phyloP scores from a whole-genome alignment of 2,113 vertebrate genomes.

The Upupa epops region DNA sequence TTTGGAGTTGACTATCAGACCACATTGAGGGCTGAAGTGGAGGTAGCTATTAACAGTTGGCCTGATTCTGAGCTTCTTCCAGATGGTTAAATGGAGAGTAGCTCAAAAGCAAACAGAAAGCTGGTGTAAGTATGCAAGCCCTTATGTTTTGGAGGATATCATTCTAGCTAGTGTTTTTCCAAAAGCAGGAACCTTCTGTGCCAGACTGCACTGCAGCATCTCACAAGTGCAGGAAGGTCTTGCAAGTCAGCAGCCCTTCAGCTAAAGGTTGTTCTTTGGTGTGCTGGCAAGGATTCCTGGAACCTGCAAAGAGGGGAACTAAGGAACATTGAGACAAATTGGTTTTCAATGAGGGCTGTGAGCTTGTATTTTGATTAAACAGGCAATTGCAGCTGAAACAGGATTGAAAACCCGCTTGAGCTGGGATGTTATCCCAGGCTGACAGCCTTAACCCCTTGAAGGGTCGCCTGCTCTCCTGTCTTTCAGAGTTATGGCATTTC shows the following conservation, averaged over 20 bases:
- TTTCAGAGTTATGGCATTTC: slow-evolving; percentile 76
- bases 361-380: slow-evolving; percentile 19
- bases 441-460: slow-evolving; percentile 27
- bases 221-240: slow-evolving; percentile 2
- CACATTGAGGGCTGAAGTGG: neutral
- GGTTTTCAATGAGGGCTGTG: neutral
- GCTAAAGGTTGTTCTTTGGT: slow-evolving; percentile 9
- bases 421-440: neutral
- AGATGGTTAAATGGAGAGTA: neutral
- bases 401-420: neutral
- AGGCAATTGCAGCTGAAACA: slow-evolving; percentile 20
- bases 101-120: slow-evolving; percentile 14
- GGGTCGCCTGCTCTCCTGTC: slow-evolving; percentile 64
- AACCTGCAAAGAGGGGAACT: neutral
- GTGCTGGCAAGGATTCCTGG: slow-evolving; percentile 16
- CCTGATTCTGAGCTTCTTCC: neutral
- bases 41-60: neutral
- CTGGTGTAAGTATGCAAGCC: neutral
- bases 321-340: neutral
- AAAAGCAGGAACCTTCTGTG: slow-evolving; percentile 49
- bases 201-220: slow-evolving; percentile 44
- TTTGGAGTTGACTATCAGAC: neutral
- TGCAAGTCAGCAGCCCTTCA: slow-evolving; percentile 26
- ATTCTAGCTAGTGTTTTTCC: slow-evolving; percentile 17
- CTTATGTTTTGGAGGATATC: neutral